phyloP scores from a whole-genome alignment of 2,113 vertebrate species.

The Anthoscopus minutus region DNA sequence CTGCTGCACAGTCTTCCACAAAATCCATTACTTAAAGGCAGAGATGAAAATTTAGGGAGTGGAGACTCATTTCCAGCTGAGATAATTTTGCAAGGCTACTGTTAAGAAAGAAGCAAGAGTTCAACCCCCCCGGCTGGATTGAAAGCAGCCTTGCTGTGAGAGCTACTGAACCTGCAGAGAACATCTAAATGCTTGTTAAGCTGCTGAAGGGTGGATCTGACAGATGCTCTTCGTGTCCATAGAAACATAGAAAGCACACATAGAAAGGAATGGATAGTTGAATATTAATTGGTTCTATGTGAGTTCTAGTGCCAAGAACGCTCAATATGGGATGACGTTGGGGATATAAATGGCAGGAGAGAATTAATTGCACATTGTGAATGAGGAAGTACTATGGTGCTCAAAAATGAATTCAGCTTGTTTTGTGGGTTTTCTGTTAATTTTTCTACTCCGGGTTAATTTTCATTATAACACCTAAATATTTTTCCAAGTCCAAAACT shows the following conservation, averaged over 20 bases:
- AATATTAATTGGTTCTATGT: not conserved
- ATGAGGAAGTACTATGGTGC: not conserved
- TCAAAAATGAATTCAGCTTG: not conserved
- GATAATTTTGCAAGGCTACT: not conserved
- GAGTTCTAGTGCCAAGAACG: not conserved
- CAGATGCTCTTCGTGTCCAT: not conserved
- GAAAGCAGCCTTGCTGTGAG: not conserved
- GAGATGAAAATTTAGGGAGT: not conserved
- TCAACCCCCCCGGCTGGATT: not conserved
- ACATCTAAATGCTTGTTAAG: not conserved
- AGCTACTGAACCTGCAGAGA: not conserved
- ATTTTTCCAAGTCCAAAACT: not conserved
- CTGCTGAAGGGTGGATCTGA: not conserved
- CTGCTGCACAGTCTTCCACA: not conserved
- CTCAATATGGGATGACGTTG: fast-evolving
- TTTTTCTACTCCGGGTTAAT: not conserved
- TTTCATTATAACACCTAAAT: not conserved
- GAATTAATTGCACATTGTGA: not conserved
- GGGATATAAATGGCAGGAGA: not conserved
- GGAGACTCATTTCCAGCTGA: not conserved
- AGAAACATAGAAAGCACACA: fast-evolving
- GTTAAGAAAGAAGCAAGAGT: not conserved
- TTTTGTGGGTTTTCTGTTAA: not conserved
- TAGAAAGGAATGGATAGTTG: fast-evolving
- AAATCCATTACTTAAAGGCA: not conserved